Base-by-base conservation (phyloP, 2,113 vertebrate species). In the Todiramphus saurophagus region DNA sequence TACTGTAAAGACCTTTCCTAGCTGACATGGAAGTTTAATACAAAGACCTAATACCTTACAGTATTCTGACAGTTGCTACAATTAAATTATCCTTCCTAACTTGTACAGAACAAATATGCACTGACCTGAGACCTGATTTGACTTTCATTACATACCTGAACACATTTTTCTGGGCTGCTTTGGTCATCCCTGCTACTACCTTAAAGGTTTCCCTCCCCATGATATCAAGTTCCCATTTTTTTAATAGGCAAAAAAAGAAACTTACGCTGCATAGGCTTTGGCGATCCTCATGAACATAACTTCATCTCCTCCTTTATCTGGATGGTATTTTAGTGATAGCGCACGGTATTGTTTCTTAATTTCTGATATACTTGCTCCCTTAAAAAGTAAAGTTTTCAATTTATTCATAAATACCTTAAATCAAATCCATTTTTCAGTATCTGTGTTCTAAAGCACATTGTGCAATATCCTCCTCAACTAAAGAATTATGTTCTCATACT, bases 241-340 rank as follows among this genome's bases (percentile, higher is more conserved):
- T 51, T 51, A 24, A 25, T 0, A 67, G 15, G 48, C 9, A 64
- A 74, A 67, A 81, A 87, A 67, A n/a, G 12, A 62, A 91, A 97
- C 99, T 99, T 98, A 99, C 99, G 99, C 99, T 92, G 98, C 98
- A 87, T 99, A 99, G 72, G 99, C 99, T 97, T 99, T 99, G 82
- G 99, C 99, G 94, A 99, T 99, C 94, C 98, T 99, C 99, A 99
- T 99, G 97, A 99, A 99, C 95, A 98, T 98, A 83, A 98, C 98
- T 97, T 99, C 99, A 97, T 99, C 99, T 31, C 99, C 99, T 94
- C 99, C 99, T 99, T 99, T 99, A 97, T 99, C 99, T 56, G 99
- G 99, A 94, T 99, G 99, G 95, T 96, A 99, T 96, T 99, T 99
- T 48, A 99, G 98, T 1, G 99, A 99, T 3, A 99, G 97, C 27